Evolutionary conservation across 1,140 invertebrate genomes (phyloP).

Genomic region (Drosophila watanabei): DNA sequence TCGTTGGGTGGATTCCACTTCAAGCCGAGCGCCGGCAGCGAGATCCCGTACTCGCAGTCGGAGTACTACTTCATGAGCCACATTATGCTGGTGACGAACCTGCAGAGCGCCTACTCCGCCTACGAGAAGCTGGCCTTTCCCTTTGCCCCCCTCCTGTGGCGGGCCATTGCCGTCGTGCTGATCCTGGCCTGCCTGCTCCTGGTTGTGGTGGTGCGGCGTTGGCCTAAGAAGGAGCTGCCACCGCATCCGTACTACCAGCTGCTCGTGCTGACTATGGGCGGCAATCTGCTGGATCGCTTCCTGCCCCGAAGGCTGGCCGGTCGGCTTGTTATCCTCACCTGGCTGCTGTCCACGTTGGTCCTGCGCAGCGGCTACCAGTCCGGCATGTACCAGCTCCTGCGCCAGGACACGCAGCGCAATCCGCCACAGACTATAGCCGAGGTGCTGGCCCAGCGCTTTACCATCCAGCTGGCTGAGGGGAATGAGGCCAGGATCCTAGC

Average conservation of each 20-base stretch:
- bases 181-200: conserved; percentile 35
- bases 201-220: neutral
- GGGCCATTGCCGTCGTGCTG: conserved; percentile 37
- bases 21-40: conserved; percentile 50
- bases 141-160: conserved; percentile 62
- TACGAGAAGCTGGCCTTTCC: conserved; percentile 76
- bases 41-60: conserved; percentile 66
- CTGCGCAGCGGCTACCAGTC: conserved; percentile 75
- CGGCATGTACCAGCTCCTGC: conserved; percentile 75
- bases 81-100: conserved; percentile 75
- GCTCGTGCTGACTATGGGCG: conserved; percentile 65
- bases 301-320: conserved; percentile 41
- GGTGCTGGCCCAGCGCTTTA: conserved; percentile 60
- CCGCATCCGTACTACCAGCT: conserved; percentile 61
- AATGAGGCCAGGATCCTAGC: conserved; percentile 60
- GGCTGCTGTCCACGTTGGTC: conserved; percentile 55
- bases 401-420: conserved; percentile 68
- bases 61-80: conserved; percentile 77
- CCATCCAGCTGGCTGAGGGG: conserved; percentile 53
- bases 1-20: conserved; percentile 75
- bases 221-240: neutral
- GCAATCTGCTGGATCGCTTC: conserved; percentile 32
- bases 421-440: conserved; percentile 73
- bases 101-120: conserved; percentile 68
- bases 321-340: conserved; percentile 53